phyloP scores from a whole-genome alignment of 1,140 invertebrate species.

The Nymphalis io region DNA sequence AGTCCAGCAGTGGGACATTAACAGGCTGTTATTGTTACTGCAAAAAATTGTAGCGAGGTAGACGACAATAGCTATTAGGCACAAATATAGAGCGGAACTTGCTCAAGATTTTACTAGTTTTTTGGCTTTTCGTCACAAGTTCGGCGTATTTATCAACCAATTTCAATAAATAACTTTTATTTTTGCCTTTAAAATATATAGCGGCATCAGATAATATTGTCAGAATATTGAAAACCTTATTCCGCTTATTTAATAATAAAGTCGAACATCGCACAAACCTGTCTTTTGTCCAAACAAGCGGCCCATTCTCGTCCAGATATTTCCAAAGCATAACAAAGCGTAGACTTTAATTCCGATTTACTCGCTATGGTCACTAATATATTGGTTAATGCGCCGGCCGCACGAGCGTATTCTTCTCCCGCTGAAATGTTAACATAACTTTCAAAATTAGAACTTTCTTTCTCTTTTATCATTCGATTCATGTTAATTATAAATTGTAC shows the following conservation, averaged over 20 bases:
- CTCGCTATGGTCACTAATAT: slow-evolving; percentile 83
- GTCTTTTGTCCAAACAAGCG: slow-evolving; percentile 85
- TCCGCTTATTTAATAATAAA: background rate
- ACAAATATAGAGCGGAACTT: too few species aligned
- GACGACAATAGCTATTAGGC: too few species aligned
- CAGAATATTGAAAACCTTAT: background rate
- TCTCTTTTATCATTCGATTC: background rate
- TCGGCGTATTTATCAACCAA: too few species aligned
- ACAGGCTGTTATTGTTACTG: too few species aligned
- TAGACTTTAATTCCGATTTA: slow-evolving; percentile 82
- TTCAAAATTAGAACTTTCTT: background rate
- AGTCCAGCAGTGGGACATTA: too few species aligned
- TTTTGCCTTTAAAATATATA: too few species aligned
- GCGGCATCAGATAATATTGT: too few species aligned
- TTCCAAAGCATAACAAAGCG: slow-evolving; percentile 84
- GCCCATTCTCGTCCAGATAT: slow-evolving; percentile 83
- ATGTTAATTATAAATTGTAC: too few species aligned
- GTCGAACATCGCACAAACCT: slow-evolving; percentile 76
- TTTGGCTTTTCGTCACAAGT: too few species aligned
- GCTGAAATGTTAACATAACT: slow-evolving; percentile 38
- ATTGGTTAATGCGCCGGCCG: slow-evolving; percentile 81
- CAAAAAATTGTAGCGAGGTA: too few species aligned
- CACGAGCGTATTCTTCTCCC: slow-evolving; percentile 66
- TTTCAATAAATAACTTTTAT: too few species aligned
- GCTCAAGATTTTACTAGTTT: too few species aligned